Evolutionary conservation across 2,797 vertebrate genomes (phyloP), one percentile per base, ranked within the genome.

Genomic region (Manis javanica): DNA sequence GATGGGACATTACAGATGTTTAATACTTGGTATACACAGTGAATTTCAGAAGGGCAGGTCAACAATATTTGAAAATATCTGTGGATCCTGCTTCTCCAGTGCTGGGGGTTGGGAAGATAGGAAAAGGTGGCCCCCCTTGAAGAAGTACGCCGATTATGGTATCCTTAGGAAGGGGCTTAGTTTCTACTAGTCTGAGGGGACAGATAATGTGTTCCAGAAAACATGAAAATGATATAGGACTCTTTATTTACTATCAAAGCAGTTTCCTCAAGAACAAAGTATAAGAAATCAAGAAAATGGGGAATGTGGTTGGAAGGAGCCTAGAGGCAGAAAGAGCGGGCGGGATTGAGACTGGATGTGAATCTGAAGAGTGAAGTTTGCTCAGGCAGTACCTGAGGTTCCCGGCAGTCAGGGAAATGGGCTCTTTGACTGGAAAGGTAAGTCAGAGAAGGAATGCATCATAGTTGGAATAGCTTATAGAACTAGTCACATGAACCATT

Each of bases 11-110:
- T 26, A 46, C 3, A 14, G 31, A 39, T 61, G 29, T 64, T 64
- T 55, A 51, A 85, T 5, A 71, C 39, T 34, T 71, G 69, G 37
- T 55, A 49, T 29, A 19, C 7, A 34, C 7, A 24, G 34, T 69
- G 15, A 91, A 57, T 69, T 81, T 83, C 74, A 85, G 68, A 95
- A 57, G 10, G 34, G 6, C 24, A 63, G 29, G 37, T 68, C 55
- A 82, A 82, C 15, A 71, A 59, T 12, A 1, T 61, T 57, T 82
- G 37, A 75, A 46, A 37, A 61, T 49, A 10, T 55, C 15, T 3
- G 10, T 24, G 53, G 2, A 46, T 14, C 4, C 23, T 74, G 46
- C 31, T 92, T 82, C 2, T 55, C 2, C 49, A 11, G 26, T 63
- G 5, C 9, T 39, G 0, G 19, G 18, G 57, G 16, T 31, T 34